phyloP scores from a whole-genome alignment of 2,113 vertebrate genomes.

The Amphilophus citrinellus region DNA sequence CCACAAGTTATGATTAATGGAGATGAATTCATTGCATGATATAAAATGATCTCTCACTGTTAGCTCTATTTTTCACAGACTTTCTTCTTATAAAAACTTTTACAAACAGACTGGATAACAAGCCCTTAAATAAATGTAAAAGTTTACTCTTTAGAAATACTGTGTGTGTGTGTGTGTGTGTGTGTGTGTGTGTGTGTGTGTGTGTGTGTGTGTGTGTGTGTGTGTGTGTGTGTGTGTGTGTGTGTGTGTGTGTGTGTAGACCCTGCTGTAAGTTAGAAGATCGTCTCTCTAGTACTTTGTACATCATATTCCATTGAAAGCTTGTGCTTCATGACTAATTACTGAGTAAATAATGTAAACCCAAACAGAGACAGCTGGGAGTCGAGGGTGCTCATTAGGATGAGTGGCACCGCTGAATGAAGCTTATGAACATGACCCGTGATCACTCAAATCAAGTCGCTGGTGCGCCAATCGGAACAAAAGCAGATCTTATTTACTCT shows the following conservation, averaged over 20 bases:
- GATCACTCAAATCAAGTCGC: conserved; percentile 36
- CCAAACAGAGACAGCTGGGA: conserved; percentile 58
- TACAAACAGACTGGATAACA: not conserved
- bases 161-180: no score
- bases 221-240: not conserved
- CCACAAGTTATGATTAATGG: not conserved
- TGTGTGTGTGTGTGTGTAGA: not conserved
- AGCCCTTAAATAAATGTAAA: not conserved
- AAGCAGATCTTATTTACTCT: conserved; percentile 14
- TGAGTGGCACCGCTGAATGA: conserved; percentile 37
- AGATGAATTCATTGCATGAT: not conserved
- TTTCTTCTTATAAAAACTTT: not conserved
- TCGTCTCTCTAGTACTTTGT: conserved; percentile 13
- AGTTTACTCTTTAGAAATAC: not conserved
- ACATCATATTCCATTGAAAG: conserved; percentile 17
- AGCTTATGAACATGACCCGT: conserved; percentile 43
- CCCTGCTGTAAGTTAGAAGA: not conserved
- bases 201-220: no score
- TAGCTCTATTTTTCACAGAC: not conserved
- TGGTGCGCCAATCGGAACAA: conserved; percentile 33
- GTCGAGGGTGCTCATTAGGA: conserved; percentile 47
- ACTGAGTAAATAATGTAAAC: conserved; percentile 44
- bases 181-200: no score
- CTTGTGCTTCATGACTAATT: conserved; percentile 47
- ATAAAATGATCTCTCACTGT: not conserved